Percentiles rank a stretch among this genome's conserved stretches.
Conservation (phyloP, 2,888 invertebrate species). For the Microctonus aethiopoides region DNA sequence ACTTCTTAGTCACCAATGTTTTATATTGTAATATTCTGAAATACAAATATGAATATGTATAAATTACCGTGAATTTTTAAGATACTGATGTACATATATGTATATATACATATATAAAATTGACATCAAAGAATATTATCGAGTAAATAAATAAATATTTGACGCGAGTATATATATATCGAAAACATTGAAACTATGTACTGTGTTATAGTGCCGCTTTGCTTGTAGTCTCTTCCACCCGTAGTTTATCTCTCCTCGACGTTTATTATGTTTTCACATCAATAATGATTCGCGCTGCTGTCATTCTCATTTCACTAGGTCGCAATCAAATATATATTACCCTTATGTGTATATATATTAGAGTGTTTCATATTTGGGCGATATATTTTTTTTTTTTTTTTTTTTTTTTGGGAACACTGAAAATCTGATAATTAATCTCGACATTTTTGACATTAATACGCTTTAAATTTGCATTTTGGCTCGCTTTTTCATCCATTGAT, state of each 20-base stretch:
- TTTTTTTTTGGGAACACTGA: too few species aligned
- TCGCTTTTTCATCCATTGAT: too few species aligned
- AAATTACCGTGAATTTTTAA: neutral
- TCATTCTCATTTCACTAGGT: conserved; percentile 1
- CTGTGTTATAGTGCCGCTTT: conserved; percentile 53
- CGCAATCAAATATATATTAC: neutral
- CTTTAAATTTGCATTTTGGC: too few species aligned
- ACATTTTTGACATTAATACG: too few species aligned
- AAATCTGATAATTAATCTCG: too few species aligned
- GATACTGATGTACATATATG: conserved; percentile 28
- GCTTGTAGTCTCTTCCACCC: conserved; percentile 39
- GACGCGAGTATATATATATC: conserved; percentile 50
- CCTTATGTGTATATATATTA: too few species aligned
- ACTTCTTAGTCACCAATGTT: too few species aligned
- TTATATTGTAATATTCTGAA: neutral
- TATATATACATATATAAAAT: conserved; percentile 47
- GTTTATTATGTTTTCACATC: conserved; percentile 27
- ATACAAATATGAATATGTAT: neutral
- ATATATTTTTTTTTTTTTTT: conserved; percentile 20
- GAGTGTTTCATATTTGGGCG: neutral
- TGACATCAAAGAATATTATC: conserved; percentile 40
- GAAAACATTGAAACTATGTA: conserved; percentile 61
- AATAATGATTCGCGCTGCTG: neutral
- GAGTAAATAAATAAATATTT: conserved; percentile 65
- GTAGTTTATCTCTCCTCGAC: conserved; percentile 29